Base-by-base conservation (phyloP, 1,140 invertebrate species). In the Drosophila truncata region DNA sequence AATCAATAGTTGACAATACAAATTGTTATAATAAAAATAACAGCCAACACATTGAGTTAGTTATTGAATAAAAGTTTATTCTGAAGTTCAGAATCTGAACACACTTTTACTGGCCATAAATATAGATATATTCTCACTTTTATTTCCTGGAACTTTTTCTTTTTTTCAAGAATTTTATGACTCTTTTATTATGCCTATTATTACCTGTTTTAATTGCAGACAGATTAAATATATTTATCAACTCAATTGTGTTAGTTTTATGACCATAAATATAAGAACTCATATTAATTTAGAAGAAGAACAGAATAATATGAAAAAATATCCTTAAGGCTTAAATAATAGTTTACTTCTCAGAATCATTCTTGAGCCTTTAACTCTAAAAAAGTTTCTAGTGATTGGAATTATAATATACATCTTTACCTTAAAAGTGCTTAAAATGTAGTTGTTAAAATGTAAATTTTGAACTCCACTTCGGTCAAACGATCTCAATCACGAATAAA, bases 401-500 rank as follows among this genome's bases (percentile, higher is more conserved):
- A 52, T 33, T 14, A 33, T 52, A 31, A 44, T 31, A 13, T 20
- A 23, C 4, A 46, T 49, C 2, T 14, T 25, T 13, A 4, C 16
- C 29, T 33, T n/a, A 3, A 20, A 1, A 58, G 18, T 16, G 35
- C 25, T 35, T 29, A n/a, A 23, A n/a, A 29, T 14, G 0, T 4
- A 29, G 47, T 49, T 16, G 27, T 52, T 52, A 52, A 54, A 54
- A 27, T 37, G 52, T 55, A 37, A 37, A 55, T 55, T 55, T 23
- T 37, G 33, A 54, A 62, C 29, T 20, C 16, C 7, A 9, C 11
- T n/a, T 31, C 4, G 14, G 9, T 14, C 25, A 16, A 29, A 58
- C 18, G 54, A 60, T 47, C 41, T 8, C n/a, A 60, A 66, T 35
- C 69, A 71, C 65, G 69, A 72, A 13, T 39, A 8, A 39, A 25